These are phyloP conservation scores for Chitala chitala DNA, from an alignment of 2,113 vertebrate genomes.

Conservation along the genomic window DNA sequence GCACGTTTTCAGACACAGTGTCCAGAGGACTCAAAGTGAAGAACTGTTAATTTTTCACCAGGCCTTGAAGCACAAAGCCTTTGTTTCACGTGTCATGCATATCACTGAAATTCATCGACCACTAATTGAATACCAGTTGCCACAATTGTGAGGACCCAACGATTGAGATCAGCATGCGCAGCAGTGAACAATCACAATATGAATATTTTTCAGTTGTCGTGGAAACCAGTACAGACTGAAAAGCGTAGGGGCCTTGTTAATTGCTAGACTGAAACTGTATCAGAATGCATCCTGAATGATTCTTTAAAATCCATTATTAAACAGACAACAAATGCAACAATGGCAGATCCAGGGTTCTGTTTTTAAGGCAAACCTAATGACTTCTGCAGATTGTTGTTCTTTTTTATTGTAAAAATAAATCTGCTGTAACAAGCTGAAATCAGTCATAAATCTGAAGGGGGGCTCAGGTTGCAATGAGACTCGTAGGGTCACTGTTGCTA, in stretches of 20 bases:
- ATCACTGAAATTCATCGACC: too few relatives aligned
- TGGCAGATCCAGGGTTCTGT: neutral
- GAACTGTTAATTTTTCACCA: too few relatives aligned
- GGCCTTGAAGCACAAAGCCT: too few relatives aligned
- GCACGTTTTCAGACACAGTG: too few relatives aligned
- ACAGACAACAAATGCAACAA: conserved; percentile 8
- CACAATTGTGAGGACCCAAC: too few relatives aligned
- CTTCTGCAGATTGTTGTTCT: conserved; percentile 71
- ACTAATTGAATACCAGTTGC: too few relatives aligned
- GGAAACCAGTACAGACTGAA: too few relatives aligned
- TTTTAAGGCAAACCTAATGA: conserved; percentile 50
- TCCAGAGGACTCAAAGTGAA: too few relatives aligned
- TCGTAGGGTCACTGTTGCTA: conserved; percentile 61
- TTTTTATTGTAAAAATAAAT: conserved; percentile 76
- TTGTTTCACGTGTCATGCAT: too few relatives aligned
- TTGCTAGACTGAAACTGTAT: neutral
- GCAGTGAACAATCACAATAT: too few relatives aligned
- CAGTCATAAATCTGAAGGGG: conserved; percentile 61
- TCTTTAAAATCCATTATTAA: neutral
- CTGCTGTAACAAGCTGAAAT: conserved; percentile 76
- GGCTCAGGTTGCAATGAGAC: conserved; percentile 54
- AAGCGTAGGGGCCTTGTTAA: neutral
- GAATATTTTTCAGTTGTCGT: too few relatives aligned
- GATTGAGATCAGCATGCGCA: too few relatives aligned
- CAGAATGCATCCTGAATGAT: neutral